A percentile compares a stretch with the other conserved stretches of the same genome.
Evolutionary conservation across 2,797 vertebrate genomes (phyloP).

Genomic region (Cephalopachus bancanus): DNA sequence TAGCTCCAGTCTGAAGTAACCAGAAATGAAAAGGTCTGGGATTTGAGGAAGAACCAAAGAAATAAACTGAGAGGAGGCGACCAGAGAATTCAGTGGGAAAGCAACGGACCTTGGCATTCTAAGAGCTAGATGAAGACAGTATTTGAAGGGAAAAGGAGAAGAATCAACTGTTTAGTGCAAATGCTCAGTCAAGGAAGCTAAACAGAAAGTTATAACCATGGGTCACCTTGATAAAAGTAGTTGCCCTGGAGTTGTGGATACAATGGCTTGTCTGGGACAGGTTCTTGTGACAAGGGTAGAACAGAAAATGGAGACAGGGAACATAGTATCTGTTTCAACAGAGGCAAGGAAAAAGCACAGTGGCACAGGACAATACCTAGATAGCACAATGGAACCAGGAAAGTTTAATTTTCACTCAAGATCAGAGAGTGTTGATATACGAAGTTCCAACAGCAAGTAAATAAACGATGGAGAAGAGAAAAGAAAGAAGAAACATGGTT

Average conservation of each 20-base stretch:
- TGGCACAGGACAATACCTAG: neutral
- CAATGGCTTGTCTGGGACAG: neutral
- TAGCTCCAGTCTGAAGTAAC: neutral
- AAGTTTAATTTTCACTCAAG: neutral
- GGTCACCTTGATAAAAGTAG: neutral
- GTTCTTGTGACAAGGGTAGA: neutral
- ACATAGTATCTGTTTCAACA: neutral
- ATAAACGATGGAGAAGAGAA: neutral
- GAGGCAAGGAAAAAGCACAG: neutral
- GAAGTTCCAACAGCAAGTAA: neutral
- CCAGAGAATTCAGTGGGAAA: neutral
- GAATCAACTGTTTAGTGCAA: neutral
- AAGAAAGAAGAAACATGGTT: neutral
- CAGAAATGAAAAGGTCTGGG: neutral
- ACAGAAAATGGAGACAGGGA: neutral
- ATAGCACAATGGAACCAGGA: neutral
- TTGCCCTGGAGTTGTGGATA: neutral
- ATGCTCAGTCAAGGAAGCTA: neutral
- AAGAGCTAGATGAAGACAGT: neutral
- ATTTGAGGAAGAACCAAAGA: neutral
- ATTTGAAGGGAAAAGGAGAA: neutral
- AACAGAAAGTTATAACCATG: neutral
- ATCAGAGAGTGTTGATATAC: neutral
- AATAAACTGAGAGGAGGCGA: neutral
- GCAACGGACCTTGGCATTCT: neutral